Base-by-base conservation (phyloP, 1,140 invertebrate species). In the Psix sp. region DNA sequence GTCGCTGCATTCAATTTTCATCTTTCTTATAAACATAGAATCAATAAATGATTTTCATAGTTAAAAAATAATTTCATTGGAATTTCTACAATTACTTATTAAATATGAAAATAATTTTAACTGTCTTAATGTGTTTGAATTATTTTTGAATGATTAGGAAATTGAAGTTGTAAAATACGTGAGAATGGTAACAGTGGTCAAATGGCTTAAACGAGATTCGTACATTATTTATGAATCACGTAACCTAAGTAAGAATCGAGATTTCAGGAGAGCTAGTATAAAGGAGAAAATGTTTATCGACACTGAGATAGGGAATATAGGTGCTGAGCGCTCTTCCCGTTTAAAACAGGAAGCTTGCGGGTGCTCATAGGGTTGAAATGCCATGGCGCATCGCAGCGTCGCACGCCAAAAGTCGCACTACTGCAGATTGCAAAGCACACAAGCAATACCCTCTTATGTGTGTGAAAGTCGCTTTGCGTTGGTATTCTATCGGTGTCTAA, bases 151-250 rank as follows among this genome's bases (percentile, higher is more conserved):
- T 24, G 21, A 24, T 24, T 24, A 24, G n/a, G 21, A 33, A 33
- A 7, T 10, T 33, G 2, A 10, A 33, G 5, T 33, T 7, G 10
- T 33, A n/a, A 33, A 33, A 33, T 10, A 5, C 35, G 11, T 11
- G 14, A 29, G 14, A 56, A 39, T 52, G 43, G 29, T 39, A 45
- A 63, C 31, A 38, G 35, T 46, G 72, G 63, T 59, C 14, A 72
- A 68, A 70, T 60, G 52, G n/a, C 14, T 7, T 71, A 72, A 57
- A 65, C 63, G 57, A 67, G 63, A 3, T 20, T 62, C 42, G 7
- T 80, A 70, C 70, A 84, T 83, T 82, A 81, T 84, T 82, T 84
- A 85, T 82, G 78, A 79, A 80, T 73, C 82, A 80, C 80, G 80
- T 77, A 77, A 76, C n/a, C 75, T 81, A 80, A 83, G 78, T 76